Evolutionary conservation across 2,888 invertebrate species (phyloP), one percentile per base, ranked within the genome.

Genomic region (Psylliodes chrysocephalus): DNA sequence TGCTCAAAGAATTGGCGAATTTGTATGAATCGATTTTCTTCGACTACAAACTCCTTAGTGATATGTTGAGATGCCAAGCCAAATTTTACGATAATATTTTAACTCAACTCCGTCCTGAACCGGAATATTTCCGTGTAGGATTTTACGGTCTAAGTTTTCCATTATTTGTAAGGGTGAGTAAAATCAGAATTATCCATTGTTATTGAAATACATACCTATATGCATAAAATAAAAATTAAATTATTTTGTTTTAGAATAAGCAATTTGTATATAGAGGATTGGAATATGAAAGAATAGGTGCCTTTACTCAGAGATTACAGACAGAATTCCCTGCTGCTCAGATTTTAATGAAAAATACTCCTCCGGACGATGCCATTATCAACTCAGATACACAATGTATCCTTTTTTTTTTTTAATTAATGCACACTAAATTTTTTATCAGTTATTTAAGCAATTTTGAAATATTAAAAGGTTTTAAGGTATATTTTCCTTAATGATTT

Each of bases 301-400:
- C 96, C 62, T 98, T 98, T 80, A 96, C 95, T 0, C 94, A 95
- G 80, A 87, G 97, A 22, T 84, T 98, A 65, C 95, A 96, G 82
- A 93, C 93, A 0, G 95, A 97, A 82, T 98, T 96, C 84, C 96
- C 97, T 4, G 90, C 92, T 42, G 95, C 95, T n/a, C 94, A 96
- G 82, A 91, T 96, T 73, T 86, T 97, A 71, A 94, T 91, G 85
- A 93, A 96, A 71, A 95, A 96, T 79, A 92, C 93, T 46, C 93
- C 94, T 3, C 96, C 97, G 0, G 94, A 95, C 73, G 94, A 94
- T 67, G 90, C 91, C 5, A 91, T 96, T 64, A 86, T 94, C 56
- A 89, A 92, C 54, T 93, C 95, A 4, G 91, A 93, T 65, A 91
- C 91, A 38, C 95, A 96, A 82, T 95, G 94, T 91, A 82, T 85